A percentile compares a stretch with the other conserved stretches of the same genome.
Evolutionary conservation across 2,888 invertebrate genomes (phyloP).

Genomic region (Synanthedon vespiformis): DNA sequence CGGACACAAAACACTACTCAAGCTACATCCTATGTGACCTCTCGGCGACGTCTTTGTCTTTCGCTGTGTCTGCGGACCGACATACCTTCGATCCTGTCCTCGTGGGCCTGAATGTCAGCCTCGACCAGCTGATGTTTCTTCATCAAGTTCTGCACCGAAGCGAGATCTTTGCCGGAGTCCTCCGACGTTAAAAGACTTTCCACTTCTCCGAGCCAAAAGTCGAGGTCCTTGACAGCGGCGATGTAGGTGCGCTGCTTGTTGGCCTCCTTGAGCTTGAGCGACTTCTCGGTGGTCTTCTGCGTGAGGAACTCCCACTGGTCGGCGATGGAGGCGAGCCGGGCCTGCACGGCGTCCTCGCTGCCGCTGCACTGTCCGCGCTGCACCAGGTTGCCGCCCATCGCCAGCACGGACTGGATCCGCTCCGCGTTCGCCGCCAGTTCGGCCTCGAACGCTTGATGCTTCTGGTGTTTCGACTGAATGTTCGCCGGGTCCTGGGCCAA

Average conservation of each 20-base stretch:
- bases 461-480: conserved; percentile 99
- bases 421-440: conserved; percentile 99
- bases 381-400: conserved; percentile 94
- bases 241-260: conserved; percentile 99
- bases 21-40: neutral
- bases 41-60: neutral
- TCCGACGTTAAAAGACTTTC: conserved; percentile 95
- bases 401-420: conserved; percentile 94
- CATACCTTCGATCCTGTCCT: conserved; percentile 87
- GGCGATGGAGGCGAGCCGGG: conserved; percentile 88
- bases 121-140: conserved; percentile 98
- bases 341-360: conserved; percentile 96
- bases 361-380: conserved; percentile 97
- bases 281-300: conserved; percentile 98
- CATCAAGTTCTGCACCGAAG: conserved; percentile 98
- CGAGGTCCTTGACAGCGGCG: conserved; percentile 98
- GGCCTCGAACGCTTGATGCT: conserved; percentile 99
- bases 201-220: conserved; percentile 99
- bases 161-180: conserved; percentile 97
- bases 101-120: conserved; percentile 97
- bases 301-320: conserved; percentile 99
- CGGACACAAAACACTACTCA: neutral
- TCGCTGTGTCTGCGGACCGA: neutral
- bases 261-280: conserved; percentile 97
- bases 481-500: conserved; percentile 87